These are phyloP conservation scores for Intellagama lesueurii DNA, from an alignment of 2,797 vertebrate genomes.

Conservation along the genomic window DNA sequence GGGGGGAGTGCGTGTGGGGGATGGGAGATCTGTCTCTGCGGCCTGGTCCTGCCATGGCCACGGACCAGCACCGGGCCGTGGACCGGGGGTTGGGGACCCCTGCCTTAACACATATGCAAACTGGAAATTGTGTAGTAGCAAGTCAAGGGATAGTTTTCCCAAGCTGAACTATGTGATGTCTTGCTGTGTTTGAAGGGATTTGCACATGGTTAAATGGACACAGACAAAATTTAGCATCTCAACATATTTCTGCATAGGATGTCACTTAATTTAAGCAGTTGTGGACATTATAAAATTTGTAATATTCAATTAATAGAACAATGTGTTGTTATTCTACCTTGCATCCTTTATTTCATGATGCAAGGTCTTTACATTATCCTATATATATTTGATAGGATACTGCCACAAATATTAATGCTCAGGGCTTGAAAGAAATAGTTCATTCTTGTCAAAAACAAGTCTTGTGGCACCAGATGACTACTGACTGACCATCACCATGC, in stretches of 20 bases:
- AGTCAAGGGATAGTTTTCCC: background rate
- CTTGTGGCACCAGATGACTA: too few species aligned
- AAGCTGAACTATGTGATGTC: background rate
- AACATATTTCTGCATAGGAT: background rate
- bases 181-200: background rate
- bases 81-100: too few species aligned
- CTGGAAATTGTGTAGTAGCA: background rate
- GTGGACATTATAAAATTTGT: background rate
- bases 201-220: background rate
- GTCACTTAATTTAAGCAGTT: background rate
- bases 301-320: background rate
- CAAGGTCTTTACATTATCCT: background rate
- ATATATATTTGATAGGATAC: background rate
- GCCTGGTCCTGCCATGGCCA: too few species aligned
- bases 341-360: background rate
- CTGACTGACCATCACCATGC: too few species aligned
- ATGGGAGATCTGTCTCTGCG: too few species aligned
- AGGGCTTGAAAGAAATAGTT: background rate
- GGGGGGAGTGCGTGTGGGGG: too few species aligned
- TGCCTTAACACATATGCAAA: background rate
- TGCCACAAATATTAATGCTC: background rate
- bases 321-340: background rate
- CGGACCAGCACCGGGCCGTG: too few species aligned
- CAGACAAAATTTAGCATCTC: too few species aligned
- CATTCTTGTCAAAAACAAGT: background rate